Evolutionary conservation across 2,797 vertebrate genomes (phyloP).

Genomic region (Sebastes melanostomus): DNA sequence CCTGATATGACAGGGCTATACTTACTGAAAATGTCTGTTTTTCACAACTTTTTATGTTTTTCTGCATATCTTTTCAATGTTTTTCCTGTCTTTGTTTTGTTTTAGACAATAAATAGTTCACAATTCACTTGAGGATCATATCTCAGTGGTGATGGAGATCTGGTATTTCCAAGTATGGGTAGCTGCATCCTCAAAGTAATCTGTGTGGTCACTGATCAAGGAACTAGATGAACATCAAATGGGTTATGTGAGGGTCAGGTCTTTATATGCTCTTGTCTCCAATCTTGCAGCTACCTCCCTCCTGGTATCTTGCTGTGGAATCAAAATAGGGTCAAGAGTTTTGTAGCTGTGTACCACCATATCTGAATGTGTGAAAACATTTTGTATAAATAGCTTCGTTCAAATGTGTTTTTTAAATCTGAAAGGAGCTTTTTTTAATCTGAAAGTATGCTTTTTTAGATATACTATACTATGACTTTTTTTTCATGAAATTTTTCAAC

Average conservation of each 20-base stretch:
- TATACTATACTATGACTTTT: too few species aligned
- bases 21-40: neutral
- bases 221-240: neutral
- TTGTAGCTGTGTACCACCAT: neutral
- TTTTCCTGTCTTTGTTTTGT: neutral
- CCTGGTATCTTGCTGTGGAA: neutral
- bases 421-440: too few species aligned
- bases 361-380: neutral
- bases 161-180: neutral
- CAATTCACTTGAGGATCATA: neutral
- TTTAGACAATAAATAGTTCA: neutral
- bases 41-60: neutral
- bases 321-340: neutral
- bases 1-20: neutral
- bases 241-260: constrained; percentile 5
- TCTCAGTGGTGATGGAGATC: neutral
- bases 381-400: neutral
- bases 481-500: too few species aligned
- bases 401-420: neutral
- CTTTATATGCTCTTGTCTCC: neutral
- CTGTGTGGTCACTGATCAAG: neutral
- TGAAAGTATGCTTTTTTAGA: too few species aligned
- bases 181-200: neutral
- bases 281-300: neutral
- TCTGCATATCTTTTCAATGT: neutral